A percentile compares a stretch with the other conserved stretches of the same genome.
phyloP scores from a whole-genome alignment of 2,113 vertebrate genomes.

The Pontoporia blainvillei region DNA sequence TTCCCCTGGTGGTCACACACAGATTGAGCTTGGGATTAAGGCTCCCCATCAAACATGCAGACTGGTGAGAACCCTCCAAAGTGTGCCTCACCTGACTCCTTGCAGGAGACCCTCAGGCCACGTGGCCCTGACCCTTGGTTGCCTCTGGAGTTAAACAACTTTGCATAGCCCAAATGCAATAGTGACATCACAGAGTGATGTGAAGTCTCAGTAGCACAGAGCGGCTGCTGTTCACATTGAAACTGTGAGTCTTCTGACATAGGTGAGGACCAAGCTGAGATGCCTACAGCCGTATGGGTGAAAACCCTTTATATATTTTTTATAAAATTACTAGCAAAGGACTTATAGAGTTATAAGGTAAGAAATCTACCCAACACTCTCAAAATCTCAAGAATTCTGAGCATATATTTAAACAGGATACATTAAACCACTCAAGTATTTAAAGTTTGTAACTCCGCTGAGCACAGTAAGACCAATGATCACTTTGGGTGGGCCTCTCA shows the following conservation, averaged over 20 bases:
- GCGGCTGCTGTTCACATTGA: fast-evolving
- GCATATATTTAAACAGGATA: background rate
- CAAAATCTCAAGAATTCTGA: background rate
- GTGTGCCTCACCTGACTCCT: fast-evolving
- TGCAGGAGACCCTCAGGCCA: fast-evolving
- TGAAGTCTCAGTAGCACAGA: fast-evolving
- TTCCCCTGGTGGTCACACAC: background rate
- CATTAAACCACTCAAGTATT: background rate
- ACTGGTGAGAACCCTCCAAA: fast-evolving
- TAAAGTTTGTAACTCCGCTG: background rate
- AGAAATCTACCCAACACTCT: background rate
- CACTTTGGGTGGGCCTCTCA: fast-evolving
- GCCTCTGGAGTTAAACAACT: no score
- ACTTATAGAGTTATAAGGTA: background rate
- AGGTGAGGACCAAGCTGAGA: background rate
- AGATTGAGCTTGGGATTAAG: background rate
- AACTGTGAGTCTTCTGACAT: background rate
- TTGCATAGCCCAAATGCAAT: fast-evolving
- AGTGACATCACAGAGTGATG: fast-evolving
- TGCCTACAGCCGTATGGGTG: fast-evolving
- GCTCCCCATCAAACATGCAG: background rate
- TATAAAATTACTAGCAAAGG: no score
- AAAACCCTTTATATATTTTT: fast-evolving
- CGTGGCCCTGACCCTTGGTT: fast-evolving
- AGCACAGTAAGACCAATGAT: background rate